Base-by-base conservation (phyloP, 2,797 vertebrate genomes). In the Molossus molossus region DNA sequence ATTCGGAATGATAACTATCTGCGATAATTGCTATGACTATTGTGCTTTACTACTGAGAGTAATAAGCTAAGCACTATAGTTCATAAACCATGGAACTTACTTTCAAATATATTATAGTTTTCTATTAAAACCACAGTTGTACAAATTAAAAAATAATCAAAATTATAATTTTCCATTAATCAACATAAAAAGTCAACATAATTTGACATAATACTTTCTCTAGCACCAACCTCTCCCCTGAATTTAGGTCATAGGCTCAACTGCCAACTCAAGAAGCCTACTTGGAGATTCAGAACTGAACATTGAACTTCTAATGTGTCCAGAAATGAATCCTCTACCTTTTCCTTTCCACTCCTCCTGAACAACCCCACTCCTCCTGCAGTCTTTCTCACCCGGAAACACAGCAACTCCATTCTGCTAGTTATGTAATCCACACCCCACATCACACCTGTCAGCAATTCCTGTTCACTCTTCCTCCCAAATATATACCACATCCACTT, bases 51-150 rank as follows among this genome's bases (percentile, higher is more conserved):
- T 85, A 82, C 87, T 92, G 77, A 77, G 48, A 94, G 48, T 87
- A 48, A 58, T 40, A 50, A 48, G 60, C 58, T 90, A 91, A 91
- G 48, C 12, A 72, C 53, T 70, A 89, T 5, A 64, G 60, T 55
- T 86, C 33, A 94, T 14, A 80, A 89, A 94, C 50, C 58, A 92
- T 29, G 91, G 87, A 87, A 93, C 83, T 94, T 87, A 87, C 90
- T 94, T 92, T 83, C 48, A 45, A 53, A 69, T 85, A 91, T 57
- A 80, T 72, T 60, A 58, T n/a, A 70, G 45, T 88, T 86, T 93
- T 94, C 87, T 95, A 81, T 75, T 96, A 27, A 96, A 92, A 79
- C 50, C 37, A 95, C 40, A 92, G 62, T 94, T 95, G 62, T 94
- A 85, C 11, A 91, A 91, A 75, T 58, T 57, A 85, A 75, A 94